Evolutionary conservation across 2,113 vertebrate species (phyloP).

Genomic region (Gorilla gorilla): DNA sequence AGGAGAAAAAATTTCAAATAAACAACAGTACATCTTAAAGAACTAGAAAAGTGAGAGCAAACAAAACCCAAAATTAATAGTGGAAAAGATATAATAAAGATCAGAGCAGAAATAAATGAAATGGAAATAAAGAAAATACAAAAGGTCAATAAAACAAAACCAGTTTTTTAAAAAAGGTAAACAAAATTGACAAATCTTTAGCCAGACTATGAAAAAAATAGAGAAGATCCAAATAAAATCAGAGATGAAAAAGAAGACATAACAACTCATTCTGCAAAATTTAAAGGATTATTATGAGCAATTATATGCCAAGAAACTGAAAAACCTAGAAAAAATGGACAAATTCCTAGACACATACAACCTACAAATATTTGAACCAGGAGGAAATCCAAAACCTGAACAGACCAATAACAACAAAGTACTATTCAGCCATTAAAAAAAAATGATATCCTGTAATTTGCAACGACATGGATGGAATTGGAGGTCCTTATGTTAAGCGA

Average conservation of each 20-base stretch:
- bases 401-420: background rate
- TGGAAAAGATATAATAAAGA: background rate
- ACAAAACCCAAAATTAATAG: background rate
- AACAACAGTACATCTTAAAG: too few relatives aligned
- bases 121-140: background rate
- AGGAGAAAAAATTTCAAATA: too few relatives aligned
- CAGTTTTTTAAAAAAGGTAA: background rate
- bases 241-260: background rate
- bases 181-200: background rate
- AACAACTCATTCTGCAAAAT: background rate
- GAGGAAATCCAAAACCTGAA: background rate
- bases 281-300: background rate
- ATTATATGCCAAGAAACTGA: background rate
- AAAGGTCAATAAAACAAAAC: background rate
- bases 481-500: too few relatives aligned
- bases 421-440: too few relatives aligned
- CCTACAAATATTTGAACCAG: background rate
- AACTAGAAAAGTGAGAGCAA: background rate
- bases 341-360: background rate
- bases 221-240: background rate
- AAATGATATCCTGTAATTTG: too few relatives aligned
- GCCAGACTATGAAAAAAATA: background rate
- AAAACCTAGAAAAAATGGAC: background rate
- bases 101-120: background rate
- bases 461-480: too few relatives aligned